Base-by-base conservation (phyloP, 2,888 invertebrate species). In the Dynastes grantii region DNA sequence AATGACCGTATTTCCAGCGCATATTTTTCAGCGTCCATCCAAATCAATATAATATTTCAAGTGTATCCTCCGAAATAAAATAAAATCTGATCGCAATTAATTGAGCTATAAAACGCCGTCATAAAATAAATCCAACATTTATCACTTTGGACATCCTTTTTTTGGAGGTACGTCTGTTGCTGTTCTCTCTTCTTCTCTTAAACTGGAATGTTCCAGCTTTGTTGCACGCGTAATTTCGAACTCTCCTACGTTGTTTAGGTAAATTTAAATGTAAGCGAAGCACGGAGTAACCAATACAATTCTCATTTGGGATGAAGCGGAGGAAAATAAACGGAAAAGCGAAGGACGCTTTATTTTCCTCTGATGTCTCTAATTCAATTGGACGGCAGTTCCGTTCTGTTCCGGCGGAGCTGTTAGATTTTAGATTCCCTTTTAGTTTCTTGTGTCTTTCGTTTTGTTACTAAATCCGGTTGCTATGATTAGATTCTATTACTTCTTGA, bases 31-130 rank as follows among this genome's bases (percentile, higher is more conserved):
- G n/a, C 53, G 53, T 29, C 51, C 53, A 2, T 22, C 70, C 13
- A n/a, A 70, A 70, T 70, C 70, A 70, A 70, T 70, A 70, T 70
- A 53, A 70, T 70, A 53, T 70, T 70, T 70, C 70, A 70, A 13
- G 61, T 75, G 32, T 61, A 75, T 75, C 75, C 61, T 40, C 16
- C n/a, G 75, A 75, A 75, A 63, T 63, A 75, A 75, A 75, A 75
- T 63, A 61, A 64, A 75, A 61, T 75, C 75, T 61, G 63, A 75
- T 75, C 45, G 75, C 63, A 75, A 75, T 75, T 75, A 75, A 75
- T 75, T 61, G 61, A 61, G 63, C 75, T 58, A 63, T 75, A 75
- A 75, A 75, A 61, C 55, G 61, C 45, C 49, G 75, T 64, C 75
- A 64, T 75, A 75, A 75, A 75, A 75, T 75, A 75, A 75, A 75